phyloP scores from a whole-genome alignment of 2,113 vertebrate genomes.

The Eublepharis macularius region DNA sequence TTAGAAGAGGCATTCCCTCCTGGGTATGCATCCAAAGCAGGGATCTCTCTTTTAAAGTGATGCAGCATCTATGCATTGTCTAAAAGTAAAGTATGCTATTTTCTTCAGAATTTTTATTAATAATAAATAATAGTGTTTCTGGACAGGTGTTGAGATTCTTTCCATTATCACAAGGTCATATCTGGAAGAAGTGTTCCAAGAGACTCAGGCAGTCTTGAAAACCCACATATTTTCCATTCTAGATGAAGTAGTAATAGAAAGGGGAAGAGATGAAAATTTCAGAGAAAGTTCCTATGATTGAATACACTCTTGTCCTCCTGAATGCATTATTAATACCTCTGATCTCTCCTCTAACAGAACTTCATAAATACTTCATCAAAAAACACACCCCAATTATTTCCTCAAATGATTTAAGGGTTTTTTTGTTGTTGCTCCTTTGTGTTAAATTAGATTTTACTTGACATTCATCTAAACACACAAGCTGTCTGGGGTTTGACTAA shows the following conservation, averaged over 20 bases:
- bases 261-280: conserved; percentile 1
- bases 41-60: no score
- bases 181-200: neutral
- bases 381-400: conserved; percentile 55
- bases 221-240: neutral
- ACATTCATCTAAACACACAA: conserved; percentile 53
- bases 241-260: neutral
- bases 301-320: conserved; percentile 9
- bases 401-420: conserved; percentile 45
- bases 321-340: conserved; percentile 66
- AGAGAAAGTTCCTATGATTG: conserved; percentile 19
- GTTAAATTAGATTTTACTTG: conserved; percentile 65
- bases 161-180: neutral
- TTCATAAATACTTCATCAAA: conserved; percentile 67
- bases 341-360: conserved; percentile 43
- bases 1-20: no score
- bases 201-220: neutral
- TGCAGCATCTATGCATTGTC: no score
- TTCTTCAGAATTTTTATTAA: no score
- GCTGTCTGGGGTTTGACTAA: conserved; percentile 20
- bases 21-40: no score
- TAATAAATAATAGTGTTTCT: neutral
- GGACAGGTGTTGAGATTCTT: neutral
- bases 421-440: conserved; percentile 52
- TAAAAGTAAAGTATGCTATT: no score